Evolutionary conservation across 2,888 invertebrate genomes (phyloP).

Genomic region (Caenorhabditis sinica): DNA sequence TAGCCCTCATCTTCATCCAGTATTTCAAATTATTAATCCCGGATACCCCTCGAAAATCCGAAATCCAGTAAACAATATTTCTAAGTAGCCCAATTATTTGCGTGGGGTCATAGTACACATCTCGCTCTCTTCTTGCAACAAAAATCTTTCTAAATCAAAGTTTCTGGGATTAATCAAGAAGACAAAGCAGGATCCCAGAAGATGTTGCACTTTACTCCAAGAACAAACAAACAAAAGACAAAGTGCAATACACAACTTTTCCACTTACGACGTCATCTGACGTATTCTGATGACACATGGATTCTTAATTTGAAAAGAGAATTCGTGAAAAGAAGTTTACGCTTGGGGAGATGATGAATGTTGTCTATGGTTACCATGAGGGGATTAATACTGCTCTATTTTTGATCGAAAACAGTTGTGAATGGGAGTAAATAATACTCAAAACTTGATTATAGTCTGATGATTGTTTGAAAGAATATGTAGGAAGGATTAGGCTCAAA

Average conservation of each 20-base stretch:
- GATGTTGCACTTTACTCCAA: slow-evolving; percentile 6
- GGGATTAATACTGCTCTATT: neutral
- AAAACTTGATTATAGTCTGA: slow-evolving; percentile 9
- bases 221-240: slow-evolving; percentile 25
- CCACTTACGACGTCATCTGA: slow-evolving; percentile 29
- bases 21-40: neutral
- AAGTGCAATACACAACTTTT: slow-evolving; percentile 26
- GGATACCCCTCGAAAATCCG: neutral
- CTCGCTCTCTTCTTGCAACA: neutral
- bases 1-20: neutral
- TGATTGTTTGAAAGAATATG: neutral
- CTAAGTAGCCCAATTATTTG: neutral
- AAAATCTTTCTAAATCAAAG: neutral
- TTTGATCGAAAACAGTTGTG: neutral
- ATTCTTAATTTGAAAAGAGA: neutral
- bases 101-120: slow-evolving; percentile 26
- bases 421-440: neutral
- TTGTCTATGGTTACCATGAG: neutral
- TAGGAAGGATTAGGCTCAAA: slow-evolving; percentile 11
- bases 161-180: neutral
- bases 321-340: too few species aligned
- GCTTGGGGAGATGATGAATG: neutral
- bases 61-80: too few species aligned
- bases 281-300: slow-evolving; percentile 18
- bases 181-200: neutral